Conservation (phyloP, 2,888 invertebrate species). For the Sympetrum striolatum region DNA sequence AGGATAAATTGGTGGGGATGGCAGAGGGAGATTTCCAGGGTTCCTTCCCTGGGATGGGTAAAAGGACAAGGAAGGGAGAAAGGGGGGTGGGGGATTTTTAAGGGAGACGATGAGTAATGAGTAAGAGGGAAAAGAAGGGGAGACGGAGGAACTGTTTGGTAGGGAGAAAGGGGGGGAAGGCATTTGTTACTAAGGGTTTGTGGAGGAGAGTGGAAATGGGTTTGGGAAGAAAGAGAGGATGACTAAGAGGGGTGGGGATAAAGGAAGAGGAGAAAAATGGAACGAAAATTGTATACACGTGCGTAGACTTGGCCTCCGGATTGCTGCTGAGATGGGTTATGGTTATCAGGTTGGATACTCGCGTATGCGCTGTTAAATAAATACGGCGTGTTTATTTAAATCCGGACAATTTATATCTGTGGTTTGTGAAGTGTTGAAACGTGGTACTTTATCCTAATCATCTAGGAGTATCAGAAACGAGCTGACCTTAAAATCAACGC, state of each 20-base stretch:
- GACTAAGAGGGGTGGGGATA: neutral
- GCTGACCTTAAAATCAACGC: too few species aligned
- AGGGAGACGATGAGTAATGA: constrained; percentile 43
- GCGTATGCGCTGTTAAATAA: too few species aligned
- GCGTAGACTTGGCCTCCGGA: neutral
- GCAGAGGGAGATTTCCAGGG: neutral
- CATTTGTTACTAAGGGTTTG: neutral
- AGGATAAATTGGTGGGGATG: neutral
- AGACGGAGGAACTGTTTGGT: constrained; percentile 14
- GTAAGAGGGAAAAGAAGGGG: constrained; percentile 45
- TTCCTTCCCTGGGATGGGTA: neutral
- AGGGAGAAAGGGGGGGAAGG: constrained; percentile 51
- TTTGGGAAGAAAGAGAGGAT: neutral
- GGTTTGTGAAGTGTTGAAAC: too few species aligned
- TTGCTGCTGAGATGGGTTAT: neutral
- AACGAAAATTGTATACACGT: constrained; percentile 33
- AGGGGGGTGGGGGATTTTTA: neutral
- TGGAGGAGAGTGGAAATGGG: neutral
- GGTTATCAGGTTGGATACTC: too few species aligned
- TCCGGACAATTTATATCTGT: too few species aligned
- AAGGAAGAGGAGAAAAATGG: constrained; percentile 18
- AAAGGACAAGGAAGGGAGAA: neutral
- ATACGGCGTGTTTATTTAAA: too few species aligned
- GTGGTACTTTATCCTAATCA: too few species aligned
- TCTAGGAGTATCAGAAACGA: too few species aligned